Evolutionary conservation across 2,113 vertebrate genomes (phyloP).

Genomic region (Cichladusa arquata): DNA sequence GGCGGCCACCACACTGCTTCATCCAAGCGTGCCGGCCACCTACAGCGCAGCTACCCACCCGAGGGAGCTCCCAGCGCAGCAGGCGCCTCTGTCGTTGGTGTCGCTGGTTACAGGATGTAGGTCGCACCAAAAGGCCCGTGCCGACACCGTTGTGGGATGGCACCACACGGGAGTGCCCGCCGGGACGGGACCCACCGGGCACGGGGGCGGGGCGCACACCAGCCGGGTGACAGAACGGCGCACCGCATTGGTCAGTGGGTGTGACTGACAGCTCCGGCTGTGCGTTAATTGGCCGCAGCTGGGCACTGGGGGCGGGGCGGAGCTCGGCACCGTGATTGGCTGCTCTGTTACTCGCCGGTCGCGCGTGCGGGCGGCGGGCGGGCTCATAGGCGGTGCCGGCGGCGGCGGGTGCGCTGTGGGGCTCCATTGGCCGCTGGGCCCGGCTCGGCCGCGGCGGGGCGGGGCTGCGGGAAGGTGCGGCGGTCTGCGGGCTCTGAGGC

Average conservation of each 20-base stretch:
- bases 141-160: accelerated
- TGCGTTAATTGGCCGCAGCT: neutral
- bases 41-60: accelerated
- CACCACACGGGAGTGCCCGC: accelerated
- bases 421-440: neutral
- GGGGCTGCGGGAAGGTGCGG: neutral
- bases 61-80: accelerated
- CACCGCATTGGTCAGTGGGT: accelerated
- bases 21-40: accelerated
- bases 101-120: accelerated
- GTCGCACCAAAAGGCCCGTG: accelerated
- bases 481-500: too few relatives aligned
- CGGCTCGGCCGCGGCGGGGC: neutral
- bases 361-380: neutral
- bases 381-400: neutral
- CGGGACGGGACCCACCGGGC: neutral
- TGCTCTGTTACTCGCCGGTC: neutral
- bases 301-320: accelerated
- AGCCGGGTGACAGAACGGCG: accelerated
- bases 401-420: neutral
- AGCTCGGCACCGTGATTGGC: neutral
- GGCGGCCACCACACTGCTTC: accelerated
- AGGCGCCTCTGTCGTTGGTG: neutral
- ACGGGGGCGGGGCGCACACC: accelerated
- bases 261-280: accelerated